Percentiles rank a stretch among this genome's conserved stretches.
These are phyloP conservation scores for Chrysolina haemoptera DNA, from an alignment of 2,888 invertebrate species.

Conservation along the genomic window DNA sequence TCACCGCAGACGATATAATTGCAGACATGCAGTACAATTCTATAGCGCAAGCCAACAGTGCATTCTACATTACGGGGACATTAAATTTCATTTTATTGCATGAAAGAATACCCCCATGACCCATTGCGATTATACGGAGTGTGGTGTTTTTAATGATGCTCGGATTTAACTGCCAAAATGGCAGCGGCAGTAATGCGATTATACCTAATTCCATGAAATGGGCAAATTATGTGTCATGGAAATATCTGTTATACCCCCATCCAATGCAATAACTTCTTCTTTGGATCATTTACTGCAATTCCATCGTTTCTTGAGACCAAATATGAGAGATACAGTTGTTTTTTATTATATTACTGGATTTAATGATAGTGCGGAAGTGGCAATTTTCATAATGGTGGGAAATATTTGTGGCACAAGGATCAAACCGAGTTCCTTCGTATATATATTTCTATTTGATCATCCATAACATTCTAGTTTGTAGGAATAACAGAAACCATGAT, in stretches of 20 bases:
- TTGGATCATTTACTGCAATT: too few relatives aligned
- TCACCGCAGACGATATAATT: background rate
- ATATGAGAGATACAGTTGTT: too few relatives aligned
- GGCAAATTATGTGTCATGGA: background rate
- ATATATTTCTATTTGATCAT: too few relatives aligned
- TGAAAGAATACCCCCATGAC: background rate
- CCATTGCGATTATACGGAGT: background rate
- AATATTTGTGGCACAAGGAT: too few relatives aligned
- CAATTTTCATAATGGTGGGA: too few relatives aligned
- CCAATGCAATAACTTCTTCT: too few relatives aligned
- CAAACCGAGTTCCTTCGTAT: too few relatives aligned
- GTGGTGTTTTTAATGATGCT: background rate
- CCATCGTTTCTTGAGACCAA: too few relatives aligned
- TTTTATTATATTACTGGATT: too few relatives aligned
- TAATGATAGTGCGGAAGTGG: too few relatives aligned
- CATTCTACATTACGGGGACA: background rate
- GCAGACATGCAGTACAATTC: background rate
- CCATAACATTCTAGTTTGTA: too few relatives aligned
- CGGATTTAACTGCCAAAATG: background rate
- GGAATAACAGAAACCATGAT: too few relatives aligned
- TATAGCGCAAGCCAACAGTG: background rate
- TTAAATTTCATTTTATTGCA: slow-evolving; percentile 1
- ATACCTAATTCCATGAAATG: background rate
- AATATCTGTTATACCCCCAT: background rate
- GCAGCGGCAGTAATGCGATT: background rate